Evolutionary conservation across 2,113 vertebrate genomes (phyloP).

Genomic region (Strigops habroptila): DNA sequence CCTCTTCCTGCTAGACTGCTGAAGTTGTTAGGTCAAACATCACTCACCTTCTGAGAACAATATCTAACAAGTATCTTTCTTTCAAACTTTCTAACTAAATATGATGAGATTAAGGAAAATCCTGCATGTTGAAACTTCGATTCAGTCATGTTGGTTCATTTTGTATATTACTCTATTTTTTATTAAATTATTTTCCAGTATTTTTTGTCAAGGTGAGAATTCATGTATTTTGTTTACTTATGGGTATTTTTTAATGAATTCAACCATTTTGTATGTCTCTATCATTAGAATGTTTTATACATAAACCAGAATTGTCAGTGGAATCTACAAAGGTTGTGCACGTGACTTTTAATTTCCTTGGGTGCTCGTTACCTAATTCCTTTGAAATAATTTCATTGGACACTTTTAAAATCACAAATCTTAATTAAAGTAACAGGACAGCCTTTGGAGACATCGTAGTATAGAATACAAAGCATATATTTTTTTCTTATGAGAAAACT

Average conservation of each 20-base stretch:
- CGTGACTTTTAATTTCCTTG: background rate
- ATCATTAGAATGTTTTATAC: background rate
- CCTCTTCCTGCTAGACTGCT: background rate
- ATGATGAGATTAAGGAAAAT: background rate
- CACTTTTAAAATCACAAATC: conserved; percentile 24
- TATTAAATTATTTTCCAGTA: background rate
- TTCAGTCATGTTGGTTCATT: background rate
- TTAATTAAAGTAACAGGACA: conserved; percentile 26
- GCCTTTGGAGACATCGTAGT: background rate
- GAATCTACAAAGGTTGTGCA: background rate
- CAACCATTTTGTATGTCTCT: background rate
- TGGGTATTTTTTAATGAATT: background rate
- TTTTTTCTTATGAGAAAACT: background rate
- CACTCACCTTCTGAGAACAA: background rate
- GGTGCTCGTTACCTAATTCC: background rate
- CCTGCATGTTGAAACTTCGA: background rate
- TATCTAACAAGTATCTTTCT: background rate
- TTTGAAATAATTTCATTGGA: conserved; percentile 37
- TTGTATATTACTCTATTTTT: background rate
- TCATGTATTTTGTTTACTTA: background rate
- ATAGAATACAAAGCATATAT: background rate
- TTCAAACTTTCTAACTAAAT: background rate
- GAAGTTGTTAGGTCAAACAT: background rate
- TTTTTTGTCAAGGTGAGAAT: background rate
- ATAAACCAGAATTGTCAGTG: background rate